These are phyloP conservation scores for Aphelinus certus DNA, from an alignment of 1,140 invertebrate species.

Conservation along the genomic window DNA sequence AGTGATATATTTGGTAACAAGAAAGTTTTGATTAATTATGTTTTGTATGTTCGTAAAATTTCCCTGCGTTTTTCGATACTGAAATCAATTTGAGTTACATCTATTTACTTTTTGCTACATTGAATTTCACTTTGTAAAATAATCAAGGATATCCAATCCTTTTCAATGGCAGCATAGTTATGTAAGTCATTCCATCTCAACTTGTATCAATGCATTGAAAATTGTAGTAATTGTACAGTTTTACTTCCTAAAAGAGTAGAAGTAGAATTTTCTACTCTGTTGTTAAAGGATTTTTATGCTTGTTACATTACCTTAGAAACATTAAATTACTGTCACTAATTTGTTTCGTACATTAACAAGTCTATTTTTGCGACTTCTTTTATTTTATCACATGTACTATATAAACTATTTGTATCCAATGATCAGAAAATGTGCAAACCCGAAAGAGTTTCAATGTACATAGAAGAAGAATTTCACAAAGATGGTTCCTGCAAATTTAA, in stretches of 20 bases:
- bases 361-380: conserved; percentile 6
- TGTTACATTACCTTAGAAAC: conserved; percentile 30
- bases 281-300: conserved; percentile 17
- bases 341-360: conserved; percentile 32
- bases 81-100: conserved; percentile 17
- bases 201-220: background rate
- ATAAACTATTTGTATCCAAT: conserved; percentile 31
- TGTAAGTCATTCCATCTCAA: conserved; percentile 12
- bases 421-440: conserved; percentile 31
- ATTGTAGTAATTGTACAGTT: conserved; percentile 22
- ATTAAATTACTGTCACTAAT: conserved; percentile 35
- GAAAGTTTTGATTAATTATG: conserved; percentile 31
- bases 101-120: background rate
- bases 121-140: conserved; percentile 17
- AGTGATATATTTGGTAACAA: conserved; percentile 32
- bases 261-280: conserved; percentile 4
- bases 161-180: background rate
- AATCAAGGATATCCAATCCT: conserved; percentile 8
- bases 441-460: conserved; percentile 26
- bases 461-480: conserved; percentile 25
- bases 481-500: conserved; percentile 1
- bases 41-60: conserved; percentile 25
- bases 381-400: conserved; percentile 38
- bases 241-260: conserved; percentile 28
- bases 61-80: conserved; percentile 8